These are phyloP conservation scores for Scolopax bukidnonensis DNA, from an alignment of 2,797 vertebrate species.

Conservation along the genomic window DNA sequence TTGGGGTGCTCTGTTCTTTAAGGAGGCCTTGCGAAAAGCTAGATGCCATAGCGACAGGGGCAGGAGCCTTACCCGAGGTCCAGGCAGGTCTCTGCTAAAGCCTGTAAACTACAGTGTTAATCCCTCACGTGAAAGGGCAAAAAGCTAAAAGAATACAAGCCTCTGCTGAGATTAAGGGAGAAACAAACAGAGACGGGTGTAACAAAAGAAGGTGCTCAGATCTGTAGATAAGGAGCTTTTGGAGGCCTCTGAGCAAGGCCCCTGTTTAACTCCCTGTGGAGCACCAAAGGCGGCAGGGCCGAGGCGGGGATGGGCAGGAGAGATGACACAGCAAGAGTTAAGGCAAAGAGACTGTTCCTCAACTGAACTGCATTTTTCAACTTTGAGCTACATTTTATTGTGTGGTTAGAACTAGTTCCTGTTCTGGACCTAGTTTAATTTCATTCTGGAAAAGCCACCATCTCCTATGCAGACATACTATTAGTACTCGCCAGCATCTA, in stretches of 20 bases:
- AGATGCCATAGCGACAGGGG: rapidly evolving
- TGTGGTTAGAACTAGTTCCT: slow-evolving; percentile 29
- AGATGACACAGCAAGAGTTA: slow-evolving; percentile 13
- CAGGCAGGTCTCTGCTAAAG: neutral
- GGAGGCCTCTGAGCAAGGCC: slow-evolving; percentile 9
- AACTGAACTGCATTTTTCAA: neutral
- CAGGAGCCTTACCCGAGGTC: neutral
- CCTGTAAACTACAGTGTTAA: neutral
- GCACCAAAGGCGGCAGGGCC: neutral
- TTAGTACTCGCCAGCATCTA: slow-evolving; percentile 13
- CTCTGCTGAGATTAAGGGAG: slow-evolving; percentile 52
- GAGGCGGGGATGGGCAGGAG: neutral
- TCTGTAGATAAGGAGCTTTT: slow-evolving; percentile 62
- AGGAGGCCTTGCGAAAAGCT: neutral
- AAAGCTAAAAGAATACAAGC: slow-evolving; percentile 64
- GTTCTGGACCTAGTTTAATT: slow-evolving; percentile 15
- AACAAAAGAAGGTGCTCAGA: slow-evolving; percentile 65
- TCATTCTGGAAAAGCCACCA: slow-evolving; percentile 21
- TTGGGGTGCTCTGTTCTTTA: neutral
- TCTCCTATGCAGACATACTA: neutral
- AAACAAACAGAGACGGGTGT: slow-evolving; percentile 40
- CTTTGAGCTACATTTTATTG: slow-evolving; percentile 16
- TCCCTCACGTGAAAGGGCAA: slow-evolving; percentile 50
- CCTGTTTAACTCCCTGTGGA: slow-evolving; percentile 53
- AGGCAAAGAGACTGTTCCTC: neutral